Conservation (phyloP, 2,797 vertebrate species). For the Sitta carolinensis region DNA sequence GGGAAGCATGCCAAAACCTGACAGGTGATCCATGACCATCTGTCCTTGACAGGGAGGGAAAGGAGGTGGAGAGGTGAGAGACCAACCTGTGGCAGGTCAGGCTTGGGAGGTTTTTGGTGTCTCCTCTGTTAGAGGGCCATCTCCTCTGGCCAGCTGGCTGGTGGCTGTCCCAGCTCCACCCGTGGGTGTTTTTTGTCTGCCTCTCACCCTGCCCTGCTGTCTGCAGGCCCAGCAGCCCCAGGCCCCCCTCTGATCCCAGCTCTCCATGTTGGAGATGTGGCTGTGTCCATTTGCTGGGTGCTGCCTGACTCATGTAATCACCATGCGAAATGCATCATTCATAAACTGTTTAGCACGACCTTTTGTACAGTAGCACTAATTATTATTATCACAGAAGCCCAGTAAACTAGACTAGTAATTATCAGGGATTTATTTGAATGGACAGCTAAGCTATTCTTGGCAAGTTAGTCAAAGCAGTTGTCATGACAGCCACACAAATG, state of each 20-base stretch:
- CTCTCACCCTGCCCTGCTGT: neutral
- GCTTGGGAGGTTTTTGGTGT: neutral
- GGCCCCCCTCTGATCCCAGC: neutral
- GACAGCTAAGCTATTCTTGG: constrained; percentile 88
- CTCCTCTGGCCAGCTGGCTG: neutral
- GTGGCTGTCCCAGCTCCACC: neutral
- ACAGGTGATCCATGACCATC: neutral
- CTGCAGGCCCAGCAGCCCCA: neutral
- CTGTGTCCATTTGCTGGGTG: constrained; percentile 34
- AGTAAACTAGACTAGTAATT: constrained; percentile 93
- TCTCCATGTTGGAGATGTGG: neutral
- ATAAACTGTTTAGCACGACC: constrained; percentile 89
- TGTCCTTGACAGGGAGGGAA: neutral
- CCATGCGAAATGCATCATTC: constrained; percentile 81
- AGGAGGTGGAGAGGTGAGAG: neutral
- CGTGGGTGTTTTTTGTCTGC: neutral
- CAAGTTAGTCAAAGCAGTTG: constrained; percentile 84
- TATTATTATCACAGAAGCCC: constrained; percentile 89
- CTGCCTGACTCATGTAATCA: constrained; percentile 74
- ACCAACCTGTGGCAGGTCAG: neutral
- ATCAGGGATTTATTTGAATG: constrained; percentile 92
- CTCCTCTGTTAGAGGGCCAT: neutral
- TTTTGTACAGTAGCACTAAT: constrained; percentile 90
- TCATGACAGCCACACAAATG: constrained; percentile 86
- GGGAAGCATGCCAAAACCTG: neutral